Evolutionary conservation across 1,140 invertebrate genomes (phyloP), one percentile per base, ranked within the genome.

Genomic region (Drosophila neocordata): DNA sequence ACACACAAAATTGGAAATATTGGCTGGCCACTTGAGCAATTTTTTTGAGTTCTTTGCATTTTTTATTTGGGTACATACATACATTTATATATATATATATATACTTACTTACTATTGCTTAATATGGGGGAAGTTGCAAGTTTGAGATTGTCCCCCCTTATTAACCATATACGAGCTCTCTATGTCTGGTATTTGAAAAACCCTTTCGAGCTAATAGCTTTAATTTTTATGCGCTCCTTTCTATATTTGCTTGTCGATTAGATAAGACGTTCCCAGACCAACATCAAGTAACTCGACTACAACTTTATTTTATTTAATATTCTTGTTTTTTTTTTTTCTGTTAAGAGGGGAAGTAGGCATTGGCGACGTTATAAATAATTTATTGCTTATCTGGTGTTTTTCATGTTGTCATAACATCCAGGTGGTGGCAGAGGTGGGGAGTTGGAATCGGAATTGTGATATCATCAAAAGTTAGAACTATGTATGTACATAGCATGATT

Each of bases 231-330:
- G 56, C 62, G 53, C 53, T 67, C 18, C 59, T 48, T 71, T 74
- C 67, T 44, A 68, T 85, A 77, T 85, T 85, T 85, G 55, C 75
- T 67, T 52, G 68, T 2, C 63, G 82, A 87, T 87, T 78, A 87
- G 82, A 87, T 87, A 88, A 70, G 70, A 52, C 9, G 22, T 63
- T 66, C 34, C 37, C 41, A 48, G 41, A 18, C 41, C 41, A n/a
- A n/a, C n/a, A 48, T 6, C 27, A 31, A 48, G 41, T 20, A 13
- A 41, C 15, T 44, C 35, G 35, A 35, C 48, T 22, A 34, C 56
- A 52, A 61, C 65, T 70, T 72, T 64, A 18, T 44, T 18, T 18
- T 44, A 13, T 44, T 48, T 48, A 20, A 6, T 7, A 4, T n/a
- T n/a, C n/a, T 24, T 24, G 4, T 15, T 41, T 15, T 18, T 44